Evolutionary conservation across 2,888 invertebrate genomes (phyloP).

Genomic region (Lasioglossum figueresi): DNA sequence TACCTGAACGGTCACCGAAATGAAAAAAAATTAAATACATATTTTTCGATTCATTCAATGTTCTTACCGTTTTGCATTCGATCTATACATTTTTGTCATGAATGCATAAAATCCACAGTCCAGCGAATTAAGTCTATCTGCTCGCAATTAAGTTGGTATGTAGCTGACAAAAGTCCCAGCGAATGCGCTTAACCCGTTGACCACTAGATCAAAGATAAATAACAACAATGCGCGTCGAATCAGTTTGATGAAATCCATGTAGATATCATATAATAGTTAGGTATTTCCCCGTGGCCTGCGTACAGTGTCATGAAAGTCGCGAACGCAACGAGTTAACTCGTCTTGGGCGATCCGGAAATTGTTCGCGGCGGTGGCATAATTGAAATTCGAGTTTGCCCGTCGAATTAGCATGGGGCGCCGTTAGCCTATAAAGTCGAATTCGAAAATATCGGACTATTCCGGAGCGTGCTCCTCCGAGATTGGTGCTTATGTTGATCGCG

Average conservation of each 20-base stretch:
- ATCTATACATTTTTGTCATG: too few species aligned
- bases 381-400: neutral
- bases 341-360: neutral
- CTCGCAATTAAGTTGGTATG: neutral
- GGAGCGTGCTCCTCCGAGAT: neutral
- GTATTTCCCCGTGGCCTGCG: neutral
- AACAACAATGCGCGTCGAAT: neutral
- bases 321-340: neutral
- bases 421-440: neutral
- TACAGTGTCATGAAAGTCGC: neutral
- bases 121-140: too few species aligned
- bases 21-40: too few species aligned
- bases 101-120: too few species aligned
- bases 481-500: slow-evolving; percentile 20
- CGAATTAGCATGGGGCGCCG: neutral
- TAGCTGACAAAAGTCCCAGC: neutral
- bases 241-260: neutral
- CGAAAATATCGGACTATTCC: neutral
- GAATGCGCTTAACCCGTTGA: neutral
- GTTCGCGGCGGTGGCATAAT: neutral
- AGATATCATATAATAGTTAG: neutral
- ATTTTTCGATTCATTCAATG: too few species aligned
- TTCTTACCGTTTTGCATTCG: too few species aligned
- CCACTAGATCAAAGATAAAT: neutral
- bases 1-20: too few species aligned